A percentile compares a stretch with the other conserved stretches of the same genome.
phyloP scores from a whole-genome alignment of 2,113 vertebrate species.

The Dromiciops gliroides region DNA sequence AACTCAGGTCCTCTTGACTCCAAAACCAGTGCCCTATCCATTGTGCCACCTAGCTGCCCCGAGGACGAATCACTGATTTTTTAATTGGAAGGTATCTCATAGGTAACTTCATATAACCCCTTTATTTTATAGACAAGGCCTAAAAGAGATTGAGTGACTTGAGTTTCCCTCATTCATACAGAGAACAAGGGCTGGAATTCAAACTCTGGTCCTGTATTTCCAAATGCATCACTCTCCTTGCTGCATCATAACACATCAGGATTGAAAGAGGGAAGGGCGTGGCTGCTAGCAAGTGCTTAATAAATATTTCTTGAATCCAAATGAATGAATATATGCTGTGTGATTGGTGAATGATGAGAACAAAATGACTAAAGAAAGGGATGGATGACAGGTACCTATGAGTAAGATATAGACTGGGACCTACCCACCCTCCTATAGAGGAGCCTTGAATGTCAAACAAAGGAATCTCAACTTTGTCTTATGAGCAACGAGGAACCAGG shows the following conservation, averaged over 20 bases:
- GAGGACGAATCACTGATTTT: not conserved
- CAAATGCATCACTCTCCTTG: not conserved
- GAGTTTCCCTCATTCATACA: not conserved
- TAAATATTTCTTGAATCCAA: not conserved
- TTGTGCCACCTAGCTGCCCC: too few species aligned
- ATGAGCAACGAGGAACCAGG: not conserved
- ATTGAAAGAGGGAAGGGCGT: not conserved
- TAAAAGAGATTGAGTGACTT: not conserved
- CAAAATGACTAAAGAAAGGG: not conserved
- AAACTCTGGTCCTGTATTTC: not conserved
- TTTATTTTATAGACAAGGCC: not conserved
- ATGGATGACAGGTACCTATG: not conserved
- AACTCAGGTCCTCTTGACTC: not conserved
- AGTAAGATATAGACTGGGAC: not conserved
- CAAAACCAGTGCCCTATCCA: not conserved
- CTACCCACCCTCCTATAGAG: not conserved
- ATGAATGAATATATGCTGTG: not conserved
- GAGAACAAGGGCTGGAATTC: not conserved
- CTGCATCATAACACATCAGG: not conserved
- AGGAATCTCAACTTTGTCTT: not conserved
- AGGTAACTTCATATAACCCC: not conserved
- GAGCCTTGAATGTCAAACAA: not conserved
- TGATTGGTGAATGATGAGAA: not conserved
- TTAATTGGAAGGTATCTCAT: not conserved
- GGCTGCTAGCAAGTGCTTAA: not conserved